Conservation (phyloP, 37 sponge, comb jelly and placozoan genomes). For the Petrosia ficiformis region DNA sequence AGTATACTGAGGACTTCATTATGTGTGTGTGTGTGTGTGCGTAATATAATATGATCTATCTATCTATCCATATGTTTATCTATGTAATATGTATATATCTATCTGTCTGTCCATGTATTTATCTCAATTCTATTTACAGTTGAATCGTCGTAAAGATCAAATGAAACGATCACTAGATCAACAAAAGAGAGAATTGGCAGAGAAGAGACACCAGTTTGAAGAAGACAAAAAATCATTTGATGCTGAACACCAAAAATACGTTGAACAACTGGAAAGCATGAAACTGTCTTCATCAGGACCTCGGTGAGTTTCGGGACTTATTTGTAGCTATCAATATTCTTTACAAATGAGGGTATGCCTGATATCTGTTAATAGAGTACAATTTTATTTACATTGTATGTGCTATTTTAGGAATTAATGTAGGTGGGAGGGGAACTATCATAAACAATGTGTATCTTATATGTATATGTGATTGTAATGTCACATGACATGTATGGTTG, state of each 20-base stretch:
- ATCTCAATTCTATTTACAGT: conserved; percentile 23
- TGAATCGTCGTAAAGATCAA: conserved; percentile 88
- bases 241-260: conserved; percentile 77
- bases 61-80: not conserved
- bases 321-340: too few relatives aligned
- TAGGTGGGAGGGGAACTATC: too few relatives aligned
- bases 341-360: too few relatives aligned
- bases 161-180: conserved; percentile 80
- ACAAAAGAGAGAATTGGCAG: conserved; percentile 76
- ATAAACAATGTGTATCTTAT: too few relatives aligned
- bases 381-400: too few relatives aligned
- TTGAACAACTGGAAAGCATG: conserved; percentile 62
- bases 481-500: too few relatives aligned
- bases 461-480: too few relatives aligned
- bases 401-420: too few relatives aligned
- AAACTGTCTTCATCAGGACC: conserved; percentile 39
- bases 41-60: not conserved
- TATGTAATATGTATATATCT: not conserved
- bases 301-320: too few relatives aligned
- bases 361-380: too few relatives aligned
- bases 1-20: too few relatives aligned
- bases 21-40: conserved; percentile 7
- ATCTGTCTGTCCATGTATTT: not conserved
- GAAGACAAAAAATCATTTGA: conserved; percentile 89
- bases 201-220: conserved; percentile 80